phyloP scores from a whole-genome alignment of 1,140 invertebrate genomes.

The Drosophila leontia region DNA sequence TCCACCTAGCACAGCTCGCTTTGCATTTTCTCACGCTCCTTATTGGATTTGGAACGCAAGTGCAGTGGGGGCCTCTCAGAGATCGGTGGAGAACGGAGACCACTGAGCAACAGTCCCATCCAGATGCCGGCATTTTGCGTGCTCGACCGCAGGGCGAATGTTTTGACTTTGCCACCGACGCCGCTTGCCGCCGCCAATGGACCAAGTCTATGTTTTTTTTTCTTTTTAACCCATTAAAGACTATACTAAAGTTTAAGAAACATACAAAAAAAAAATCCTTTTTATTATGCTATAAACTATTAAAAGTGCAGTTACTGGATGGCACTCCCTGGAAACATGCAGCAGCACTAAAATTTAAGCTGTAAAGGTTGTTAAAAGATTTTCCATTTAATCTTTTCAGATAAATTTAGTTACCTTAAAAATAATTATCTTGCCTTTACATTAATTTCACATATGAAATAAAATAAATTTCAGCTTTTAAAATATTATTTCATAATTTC shows the following conservation, averaged over 20 bases:
- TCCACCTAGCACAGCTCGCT: slow-evolving; percentile 62
- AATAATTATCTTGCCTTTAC: not conserved
- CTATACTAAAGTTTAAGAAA: not conserved
- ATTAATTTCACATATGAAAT: not conserved
- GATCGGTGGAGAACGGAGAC: slow-evolving; percentile 23
- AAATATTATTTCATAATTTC: not conserved
- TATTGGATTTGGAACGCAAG: slow-evolving; percentile 79
- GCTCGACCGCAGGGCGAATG: slow-evolving; percentile 74
- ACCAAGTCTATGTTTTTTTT: slow-evolving; percentile 28
- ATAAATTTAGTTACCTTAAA: not conserved
- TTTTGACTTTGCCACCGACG: slow-evolving; percentile 78
- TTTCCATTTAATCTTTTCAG: not conserved
- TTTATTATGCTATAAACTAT: not conserved
- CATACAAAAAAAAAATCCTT: not conserved
- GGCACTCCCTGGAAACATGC: not conserved
- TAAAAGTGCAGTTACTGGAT: not conserved
- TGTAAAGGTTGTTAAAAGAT: not conserved
- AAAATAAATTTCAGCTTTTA: too few species aligned
- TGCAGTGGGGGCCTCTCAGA: slow-evolving; percentile 21
- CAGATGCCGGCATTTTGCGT: slow-evolving; percentile 63
- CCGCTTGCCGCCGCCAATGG: slow-evolving; percentile 54
- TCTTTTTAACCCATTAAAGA: slow-evolving; percentile 28
- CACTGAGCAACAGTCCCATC: slow-evolving; percentile 41
- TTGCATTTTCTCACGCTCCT: slow-evolving; percentile 83
- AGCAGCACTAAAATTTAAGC: not conserved